A percentile compares a stretch with the other conserved stretches of the same genome.
phyloP scores from a whole-genome alignment of 2,888 invertebrate genomes.

The Ormyrus rosae region DNA sequence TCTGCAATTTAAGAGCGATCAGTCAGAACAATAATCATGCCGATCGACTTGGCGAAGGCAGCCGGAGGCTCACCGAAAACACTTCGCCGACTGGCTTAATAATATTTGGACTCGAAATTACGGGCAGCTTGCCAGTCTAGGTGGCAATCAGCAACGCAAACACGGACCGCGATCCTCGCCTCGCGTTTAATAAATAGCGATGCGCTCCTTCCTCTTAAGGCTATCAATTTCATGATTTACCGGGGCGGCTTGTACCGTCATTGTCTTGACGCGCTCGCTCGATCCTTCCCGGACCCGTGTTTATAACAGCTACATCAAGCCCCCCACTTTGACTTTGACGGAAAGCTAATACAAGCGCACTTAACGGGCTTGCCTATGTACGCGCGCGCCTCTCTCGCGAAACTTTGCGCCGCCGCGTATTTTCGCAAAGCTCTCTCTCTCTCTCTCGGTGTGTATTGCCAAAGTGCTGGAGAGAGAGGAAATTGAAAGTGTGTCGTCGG shows the following conservation, averaged over 20 bases:
- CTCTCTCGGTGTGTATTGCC: no score
- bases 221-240: slow-evolving; percentile 55
- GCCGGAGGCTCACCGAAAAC: not conserved
- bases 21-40: no score
- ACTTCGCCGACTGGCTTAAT: slow-evolving; percentile 6
- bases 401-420: not conserved
- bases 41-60: no score
- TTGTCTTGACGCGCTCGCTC: slow-evolving; percentile 41
- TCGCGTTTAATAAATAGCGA: slow-evolving; percentile 41
- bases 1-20: no score
- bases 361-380: not conserved
- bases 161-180: not conserved
- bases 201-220: slow-evolving; percentile 19
- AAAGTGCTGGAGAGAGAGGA: no score
- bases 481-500: no score
- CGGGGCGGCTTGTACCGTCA: slow-evolving; percentile 32
- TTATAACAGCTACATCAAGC: slow-evolving; percentile 19
- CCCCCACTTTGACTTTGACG: slow-evolving; percentile 48
- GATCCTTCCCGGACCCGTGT: slow-evolving; percentile 9
- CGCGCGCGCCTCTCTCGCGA: not conserved
- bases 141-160: slow-evolving; percentile 32
- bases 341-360: slow-evolving; percentile 40
- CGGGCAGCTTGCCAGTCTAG: not conserved
- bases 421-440: no score
- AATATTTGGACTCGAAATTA: slow-evolving; percentile 36